Percentiles rank a stretch among this genome's conserved stretches.
Conservation (phyloP, 2,113 vertebrate species). For the Tragelaphus imberbis region DNA sequence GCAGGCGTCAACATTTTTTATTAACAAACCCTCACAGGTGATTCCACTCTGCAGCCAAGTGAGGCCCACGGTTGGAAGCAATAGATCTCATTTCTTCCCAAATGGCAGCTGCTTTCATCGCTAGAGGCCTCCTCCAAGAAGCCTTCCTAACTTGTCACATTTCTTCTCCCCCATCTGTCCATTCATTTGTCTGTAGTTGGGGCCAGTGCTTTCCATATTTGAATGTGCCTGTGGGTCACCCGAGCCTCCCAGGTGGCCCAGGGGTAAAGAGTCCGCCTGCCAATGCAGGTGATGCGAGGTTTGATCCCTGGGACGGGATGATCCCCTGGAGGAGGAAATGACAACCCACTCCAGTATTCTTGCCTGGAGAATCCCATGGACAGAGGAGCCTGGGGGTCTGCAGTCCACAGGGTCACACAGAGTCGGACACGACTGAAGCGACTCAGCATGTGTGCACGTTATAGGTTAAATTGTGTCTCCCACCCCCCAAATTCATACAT, state of each 20-base stretch:
- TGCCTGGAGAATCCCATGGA: not conserved
- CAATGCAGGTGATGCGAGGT: not conserved
- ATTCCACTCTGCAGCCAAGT: not conserved
- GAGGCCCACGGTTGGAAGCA: not conserved
- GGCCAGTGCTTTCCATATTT: not conserved
- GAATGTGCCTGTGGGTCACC: not conserved
- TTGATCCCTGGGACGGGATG: not conserved
- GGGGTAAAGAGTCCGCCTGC: not conserved
- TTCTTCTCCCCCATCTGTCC: not conserved
- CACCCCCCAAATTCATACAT: too few relatives aligned
- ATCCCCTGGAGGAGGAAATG: not conserved
- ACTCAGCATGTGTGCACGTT: not conserved
- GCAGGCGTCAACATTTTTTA: not conserved
- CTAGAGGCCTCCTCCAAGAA: not conserved
- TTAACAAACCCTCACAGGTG: not conserved
- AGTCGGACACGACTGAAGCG: rapidly evolving
- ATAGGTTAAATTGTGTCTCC: not conserved
- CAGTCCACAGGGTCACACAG: not conserved
- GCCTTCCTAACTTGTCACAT: not conserved
- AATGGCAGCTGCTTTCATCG: not conserved
- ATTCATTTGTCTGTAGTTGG: not conserved
- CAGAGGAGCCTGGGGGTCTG: not conserved
- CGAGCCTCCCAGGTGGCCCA: not conserved
- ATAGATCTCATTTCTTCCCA: not conserved
- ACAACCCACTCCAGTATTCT: not conserved